These are phyloP conservation scores for Colistium nudipinnis DNA, from an alignment of 2,113 vertebrate species.

Conservation along the genomic window DNA sequence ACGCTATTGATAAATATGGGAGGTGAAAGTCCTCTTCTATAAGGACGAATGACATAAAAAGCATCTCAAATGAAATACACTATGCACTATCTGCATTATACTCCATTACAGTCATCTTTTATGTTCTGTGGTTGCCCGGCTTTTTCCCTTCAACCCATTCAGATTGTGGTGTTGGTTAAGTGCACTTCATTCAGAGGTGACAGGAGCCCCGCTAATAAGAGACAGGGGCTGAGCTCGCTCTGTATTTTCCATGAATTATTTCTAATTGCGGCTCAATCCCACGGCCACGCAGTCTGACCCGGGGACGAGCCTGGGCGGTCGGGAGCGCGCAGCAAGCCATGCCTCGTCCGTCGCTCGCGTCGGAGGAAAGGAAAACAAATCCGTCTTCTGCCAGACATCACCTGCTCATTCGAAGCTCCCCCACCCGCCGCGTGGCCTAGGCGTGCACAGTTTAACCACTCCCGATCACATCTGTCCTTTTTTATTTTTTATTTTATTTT, in stretches of 20 bases:
- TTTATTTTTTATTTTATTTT: too few relatives aligned
- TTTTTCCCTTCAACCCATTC: neutral
- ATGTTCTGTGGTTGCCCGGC: neutral
- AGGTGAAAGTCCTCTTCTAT: too few relatives aligned
- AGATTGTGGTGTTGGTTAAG: constrained; percentile 3
- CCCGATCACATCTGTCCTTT: too few relatives aligned
- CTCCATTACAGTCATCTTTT: neutral
- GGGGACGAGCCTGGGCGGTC: constrained; percentile 58
- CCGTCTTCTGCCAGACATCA: too few relatives aligned
- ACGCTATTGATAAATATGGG: constrained; percentile 24
- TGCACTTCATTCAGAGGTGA: neutral
- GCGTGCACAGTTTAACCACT: too few relatives aligned
- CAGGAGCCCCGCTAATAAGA: too few relatives aligned
- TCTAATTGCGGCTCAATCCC: constrained; percentile 74
- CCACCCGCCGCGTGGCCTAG: too few relatives aligned
- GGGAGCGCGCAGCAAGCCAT: constrained; percentile 69
- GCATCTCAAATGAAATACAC: too few relatives aligned
- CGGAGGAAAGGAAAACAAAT: constrained; percentile 18
- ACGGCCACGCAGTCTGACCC: constrained; percentile 59
- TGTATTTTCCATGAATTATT: constrained; percentile 70
- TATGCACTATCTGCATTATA: too few relatives aligned
- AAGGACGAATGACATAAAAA: neutral
- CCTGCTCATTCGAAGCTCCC: neutral
- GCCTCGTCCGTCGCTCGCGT: constrained; percentile 51
- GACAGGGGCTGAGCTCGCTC: neutral